Base-by-base conservation (phyloP, 1,140 invertebrate species). In the Cotesia typhae region DNA sequence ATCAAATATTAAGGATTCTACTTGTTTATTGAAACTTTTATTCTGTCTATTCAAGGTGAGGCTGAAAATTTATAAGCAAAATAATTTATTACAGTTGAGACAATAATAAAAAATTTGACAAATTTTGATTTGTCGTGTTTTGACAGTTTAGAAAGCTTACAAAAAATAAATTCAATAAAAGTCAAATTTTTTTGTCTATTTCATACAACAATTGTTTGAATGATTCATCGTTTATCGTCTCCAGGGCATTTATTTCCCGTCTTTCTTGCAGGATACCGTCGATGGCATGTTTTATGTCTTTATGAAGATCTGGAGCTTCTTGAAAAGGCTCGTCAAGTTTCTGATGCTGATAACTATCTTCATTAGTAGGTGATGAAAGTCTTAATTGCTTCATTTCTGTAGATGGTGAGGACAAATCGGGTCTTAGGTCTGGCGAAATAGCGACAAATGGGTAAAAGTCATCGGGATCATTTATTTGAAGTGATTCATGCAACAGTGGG, bases 191-290 rank as follows among this genome's bases (percentile, higher is more conserved):
- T 63, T 79, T 78, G 66, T 73, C 75, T 61, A 85, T 84, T 52
- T 82, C 84, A 70, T 88, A 87, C 1, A 89, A 76, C 37, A 89
- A 77, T 82, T 88, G 84, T 71, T 88, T 88, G 10, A 89, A 77
- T 0, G 87, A 88, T 74, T 88, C 88, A 77, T 88, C 87, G 65
- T 89, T 88, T 67, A 89, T 88, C 4, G 87, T 89, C 74, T 87
- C 80, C 12, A 88, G 75, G 47, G 80, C 66, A 17, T 75, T 60
- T 35, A 38, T 63, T 14, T 71, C 70, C 57, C 78, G 77, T 28
- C 78, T 60, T 12, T 65, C 69, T 41, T 5, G 59, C 70, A 81
- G 74, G 4, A 68, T 77, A 73, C 76, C 73, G 74, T 78, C 71
- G 38, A 74, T 76, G 0, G 59, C 72, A 55, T 75, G 75, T 41